Conservation (phyloP, 2,888 invertebrate genomes). For the Mechanitis mazaeus region DNA sequence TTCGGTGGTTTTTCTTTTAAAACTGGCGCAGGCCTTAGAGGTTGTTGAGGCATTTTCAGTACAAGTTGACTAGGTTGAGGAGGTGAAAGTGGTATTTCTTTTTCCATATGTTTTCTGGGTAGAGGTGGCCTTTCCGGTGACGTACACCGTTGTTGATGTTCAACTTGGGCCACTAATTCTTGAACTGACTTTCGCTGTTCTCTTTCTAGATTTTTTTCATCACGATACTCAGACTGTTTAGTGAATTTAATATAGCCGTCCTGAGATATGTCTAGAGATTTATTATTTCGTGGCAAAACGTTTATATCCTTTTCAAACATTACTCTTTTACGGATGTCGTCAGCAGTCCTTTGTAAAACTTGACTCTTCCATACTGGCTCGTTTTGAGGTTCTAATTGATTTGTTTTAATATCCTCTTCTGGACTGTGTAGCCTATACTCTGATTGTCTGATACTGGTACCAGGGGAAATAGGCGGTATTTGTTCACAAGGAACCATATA, state of each 20-base stretch:
- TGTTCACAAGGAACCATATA: constrained; percentile 56
- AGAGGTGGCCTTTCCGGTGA: constrained; percentile 58
- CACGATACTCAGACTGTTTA: constrained; percentile 51
- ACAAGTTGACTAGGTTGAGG: constrained; percentile 47
- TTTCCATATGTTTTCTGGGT: constrained; percentile 53
- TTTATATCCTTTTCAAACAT: constrained; percentile 63
- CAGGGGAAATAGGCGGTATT: constrained; percentile 55
- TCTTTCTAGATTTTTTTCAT: constrained; percentile 45
- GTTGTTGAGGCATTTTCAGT: constrained; percentile 68
- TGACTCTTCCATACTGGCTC: constrained; percentile 65
- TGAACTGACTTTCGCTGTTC: constrained; percentile 77
- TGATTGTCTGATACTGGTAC: constrained; percentile 42
- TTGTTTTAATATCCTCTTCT: constrained; percentile 41
- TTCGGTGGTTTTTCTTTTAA: constrained; percentile 70
- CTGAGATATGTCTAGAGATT: constrained; percentile 66
- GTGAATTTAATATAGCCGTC: constrained; percentile 71
- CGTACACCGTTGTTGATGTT: constrained; percentile 65
- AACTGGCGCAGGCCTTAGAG: constrained; percentile 65
- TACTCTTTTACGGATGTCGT: constrained; percentile 63
- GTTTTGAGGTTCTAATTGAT: constrained; percentile 38
- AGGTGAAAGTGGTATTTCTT: constrained; percentile 44
- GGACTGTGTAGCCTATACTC: constrained; percentile 45
- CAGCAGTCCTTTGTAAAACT: constrained; percentile 67
- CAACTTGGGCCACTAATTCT: constrained; percentile 79
- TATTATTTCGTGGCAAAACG: constrained; percentile 46